A percentile compares a stretch with the other conserved stretches of the same genome.
These are phyloP conservation scores for Dendrocincla fuliginosa DNA, from an alignment of 2,797 vertebrate species.

Conservation along the genomic window DNA sequence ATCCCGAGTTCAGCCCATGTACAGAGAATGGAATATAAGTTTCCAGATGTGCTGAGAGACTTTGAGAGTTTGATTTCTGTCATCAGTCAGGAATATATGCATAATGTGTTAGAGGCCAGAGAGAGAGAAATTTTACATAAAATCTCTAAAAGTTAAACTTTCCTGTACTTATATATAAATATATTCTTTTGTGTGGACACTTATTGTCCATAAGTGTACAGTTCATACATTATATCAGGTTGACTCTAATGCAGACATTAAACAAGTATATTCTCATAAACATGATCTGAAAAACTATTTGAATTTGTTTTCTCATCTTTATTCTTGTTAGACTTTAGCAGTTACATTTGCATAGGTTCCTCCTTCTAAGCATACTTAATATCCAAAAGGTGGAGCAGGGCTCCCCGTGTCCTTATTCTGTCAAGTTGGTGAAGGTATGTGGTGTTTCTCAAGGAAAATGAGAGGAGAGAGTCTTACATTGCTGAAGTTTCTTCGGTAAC, in stretches of 20 bases:
- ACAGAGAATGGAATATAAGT: not conserved
- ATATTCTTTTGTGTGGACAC: not conserved
- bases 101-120: not conserved
- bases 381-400: not conserved
- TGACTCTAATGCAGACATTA: not conserved
- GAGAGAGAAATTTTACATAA: not conserved
- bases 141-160: not conserved
- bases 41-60: not conserved
- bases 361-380: not conserved
- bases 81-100: not conserved
- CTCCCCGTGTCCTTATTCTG: not conserved
- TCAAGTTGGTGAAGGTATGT: not conserved
- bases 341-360: not conserved
- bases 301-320: not conserved
- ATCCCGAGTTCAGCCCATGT: not conserved
- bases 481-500: not conserved
- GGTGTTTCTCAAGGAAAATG: not conserved
- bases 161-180: not conserved
- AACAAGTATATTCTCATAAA: not conserved
- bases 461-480: not conserved
- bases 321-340: not conserved
- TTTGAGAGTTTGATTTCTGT: not conserved
- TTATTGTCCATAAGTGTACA: not conserved
- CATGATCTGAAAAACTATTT: not conserved
- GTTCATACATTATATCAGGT: not conserved